These are phyloP conservation scores for Tachina lurida DNA, from an alignment of 2,888 invertebrate genomes.

Conservation along the genomic window DNA sequence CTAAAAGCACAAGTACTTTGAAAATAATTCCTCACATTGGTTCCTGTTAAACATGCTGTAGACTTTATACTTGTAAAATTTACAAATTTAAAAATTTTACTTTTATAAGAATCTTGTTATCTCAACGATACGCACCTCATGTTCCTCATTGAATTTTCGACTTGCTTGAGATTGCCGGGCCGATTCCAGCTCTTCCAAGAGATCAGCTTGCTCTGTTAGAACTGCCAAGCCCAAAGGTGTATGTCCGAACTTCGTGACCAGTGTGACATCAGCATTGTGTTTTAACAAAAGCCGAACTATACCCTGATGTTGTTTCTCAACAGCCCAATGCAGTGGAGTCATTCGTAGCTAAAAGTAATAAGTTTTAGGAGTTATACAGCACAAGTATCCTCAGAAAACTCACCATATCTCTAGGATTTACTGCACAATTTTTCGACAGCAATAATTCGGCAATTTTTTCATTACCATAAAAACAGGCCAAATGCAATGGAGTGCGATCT, in stretches of 20 bases:
- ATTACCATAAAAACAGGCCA: slow-evolving; percentile 94
- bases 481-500: slow-evolving; percentile 94
- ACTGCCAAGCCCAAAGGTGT: slow-evolving; percentile 87
- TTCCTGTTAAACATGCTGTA: background rate
- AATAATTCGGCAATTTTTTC: slow-evolving; percentile 88
- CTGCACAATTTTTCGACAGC: slow-evolving; percentile 87
- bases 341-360: slow-evolving; percentile 86
- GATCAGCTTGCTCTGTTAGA: slow-evolving; percentile 86
- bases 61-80: background rate
- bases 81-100: background rate
- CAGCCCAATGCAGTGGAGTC: slow-evolving; percentile 98
- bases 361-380: background rate
- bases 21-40: no score
- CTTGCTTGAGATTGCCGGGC: slow-evolving; percentile 79
- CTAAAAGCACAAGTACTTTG: no score
- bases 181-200: slow-evolving; percentile 85
- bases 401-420: slow-evolving; percentile 91
- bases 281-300: slow-evolving; percentile 88
- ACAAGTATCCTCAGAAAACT: slow-evolving; percentile 61
- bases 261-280: slow-evolving; percentile 88
- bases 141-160: slow-evolving; percentile 79
- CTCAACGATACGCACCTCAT: slow-evolving; percentile 76
- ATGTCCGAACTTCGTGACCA: slow-evolving; percentile 89
- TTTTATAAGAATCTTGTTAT: background rate
- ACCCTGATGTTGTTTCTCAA: slow-evolving; percentile 89